Conservation (phyloP, 92 coral and sea anemone species). For the Epizoanthus illoricatus region DNA sequence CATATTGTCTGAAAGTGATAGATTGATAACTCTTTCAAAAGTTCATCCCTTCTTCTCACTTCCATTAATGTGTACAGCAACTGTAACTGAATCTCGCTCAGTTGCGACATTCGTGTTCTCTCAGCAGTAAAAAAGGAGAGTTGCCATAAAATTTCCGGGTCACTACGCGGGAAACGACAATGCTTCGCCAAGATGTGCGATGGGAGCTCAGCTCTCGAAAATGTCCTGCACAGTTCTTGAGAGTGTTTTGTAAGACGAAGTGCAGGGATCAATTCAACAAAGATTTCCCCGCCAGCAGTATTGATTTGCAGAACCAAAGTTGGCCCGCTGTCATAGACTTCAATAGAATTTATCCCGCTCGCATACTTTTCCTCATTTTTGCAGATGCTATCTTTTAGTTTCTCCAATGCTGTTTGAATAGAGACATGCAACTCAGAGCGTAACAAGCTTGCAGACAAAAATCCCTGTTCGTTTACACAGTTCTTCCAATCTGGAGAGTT, state of each 20-base stretch:
- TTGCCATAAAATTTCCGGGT: slow-evolving; percentile 90
- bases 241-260: slow-evolving; percentile 60
- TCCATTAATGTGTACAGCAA: slow-evolving; percentile 69
- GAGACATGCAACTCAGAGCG: slow-evolving; percentile 83
- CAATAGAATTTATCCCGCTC: slow-evolving; percentile 52
- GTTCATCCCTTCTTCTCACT: slow-evolving; percentile 74
- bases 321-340: slow-evolving; percentile 73
- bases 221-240: slow-evolving; percentile 56
- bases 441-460: slow-evolving; percentile 79
- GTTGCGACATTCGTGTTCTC: slow-evolving; percentile 64
- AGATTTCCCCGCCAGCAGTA: slow-evolving; percentile 41
- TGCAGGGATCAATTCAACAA: slow-evolving; percentile 85
- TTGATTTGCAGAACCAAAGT: slow-evolving; percentile 81
- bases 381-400: slow-evolving; percentile 52
- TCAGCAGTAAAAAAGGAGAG: slow-evolving; percentile 77
- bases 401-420: slow-evolving; percentile 64
- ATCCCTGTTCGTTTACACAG: slow-evolving; percentile 75
- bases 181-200: slow-evolving; percentile 79
- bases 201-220: slow-evolving; percentile 66
- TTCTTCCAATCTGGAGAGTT: slow-evolving; percentile 39
- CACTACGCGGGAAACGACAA: slow-evolving; percentile 72
- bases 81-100: slow-evolving; percentile 59
- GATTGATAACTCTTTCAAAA: slow-evolving; percentile 67
- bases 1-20: slow-evolving; percentile 71
- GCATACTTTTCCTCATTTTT: slow-evolving; percentile 66